Percentiles rank a stretch among this genome's conserved stretches.
Conservation (phyloP, 2,797 vertebrate species). For the Rhinoraja longicauda region DNA sequence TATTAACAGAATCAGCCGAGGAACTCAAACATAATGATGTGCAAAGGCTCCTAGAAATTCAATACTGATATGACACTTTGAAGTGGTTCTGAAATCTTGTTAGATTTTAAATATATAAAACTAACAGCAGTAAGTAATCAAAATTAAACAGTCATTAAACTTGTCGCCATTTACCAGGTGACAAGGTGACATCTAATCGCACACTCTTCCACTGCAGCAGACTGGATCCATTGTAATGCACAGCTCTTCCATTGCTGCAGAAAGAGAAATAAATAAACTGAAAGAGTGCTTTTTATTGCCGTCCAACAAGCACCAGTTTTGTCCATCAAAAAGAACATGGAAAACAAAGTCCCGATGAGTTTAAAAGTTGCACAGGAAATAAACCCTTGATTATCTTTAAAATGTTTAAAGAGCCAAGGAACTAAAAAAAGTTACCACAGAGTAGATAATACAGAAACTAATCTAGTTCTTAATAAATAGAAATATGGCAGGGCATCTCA, state of each 20-base stretch:
- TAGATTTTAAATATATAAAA: not conserved
- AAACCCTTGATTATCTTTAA: no score
- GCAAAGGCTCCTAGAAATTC: not conserved
- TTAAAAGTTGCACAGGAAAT: no score
- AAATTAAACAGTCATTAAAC: not conserved
- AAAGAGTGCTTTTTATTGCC: not conserved
- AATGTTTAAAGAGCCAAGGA: no score
- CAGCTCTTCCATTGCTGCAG: conserved; percentile 86
- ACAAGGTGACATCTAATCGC: conserved; percentile 86
- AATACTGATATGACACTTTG: not conserved
- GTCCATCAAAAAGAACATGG: not conserved
- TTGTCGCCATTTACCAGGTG: conserved; percentile 72
- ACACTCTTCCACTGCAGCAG: conserved; percentile 98
- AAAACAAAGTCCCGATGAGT: no score
- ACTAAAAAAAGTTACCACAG: no score
- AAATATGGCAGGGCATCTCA: no score
- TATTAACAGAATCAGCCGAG: not conserved
- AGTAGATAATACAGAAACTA: no score
- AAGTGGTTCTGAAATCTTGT: not conserved
- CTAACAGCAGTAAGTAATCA: not conserved
- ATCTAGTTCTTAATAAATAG: no score
- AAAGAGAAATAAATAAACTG: conserved; percentile 40
- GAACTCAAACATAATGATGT: not conserved
- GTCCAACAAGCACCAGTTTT: not conserved
- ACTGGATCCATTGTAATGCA: conserved; percentile 98